These are phyloP conservation scores for Selene dorsalis DNA, from an alignment of 2,797 vertebrate genomes.

Conservation along the genomic window DNA sequence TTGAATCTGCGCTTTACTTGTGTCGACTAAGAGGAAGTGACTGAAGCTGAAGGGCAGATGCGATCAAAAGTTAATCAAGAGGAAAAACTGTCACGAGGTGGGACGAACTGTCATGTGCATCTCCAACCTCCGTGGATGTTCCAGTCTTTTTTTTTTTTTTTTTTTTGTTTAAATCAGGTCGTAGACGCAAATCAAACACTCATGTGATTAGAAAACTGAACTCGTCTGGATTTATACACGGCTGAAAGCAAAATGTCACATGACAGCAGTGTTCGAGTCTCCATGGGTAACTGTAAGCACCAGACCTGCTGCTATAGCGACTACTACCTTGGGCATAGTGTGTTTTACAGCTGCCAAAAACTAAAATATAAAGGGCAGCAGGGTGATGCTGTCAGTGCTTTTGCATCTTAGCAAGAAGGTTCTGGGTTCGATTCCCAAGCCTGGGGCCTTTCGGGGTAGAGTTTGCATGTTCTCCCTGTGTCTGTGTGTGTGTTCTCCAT, in stretches of 20 bases:
- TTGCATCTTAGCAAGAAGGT: too few relatives aligned
- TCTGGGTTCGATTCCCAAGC: too few relatives aligned
- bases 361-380: neutral
- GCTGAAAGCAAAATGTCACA: neutral
- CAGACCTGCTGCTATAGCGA: neutral
- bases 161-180: too few relatives aligned
- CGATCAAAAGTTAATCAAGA: neutral
- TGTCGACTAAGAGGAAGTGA: constrained; percentile 24
- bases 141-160: neutral
- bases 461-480: too few relatives aligned
- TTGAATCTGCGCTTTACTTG: constrained; percentile 17
- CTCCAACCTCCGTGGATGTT: neutral
- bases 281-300: too few relatives aligned
- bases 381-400: too few relatives aligned
- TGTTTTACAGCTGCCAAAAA: neutral
- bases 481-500: too few relatives aligned
- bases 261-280: too few relatives aligned
- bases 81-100: neutral
- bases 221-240: neutral
- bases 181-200: neutral
- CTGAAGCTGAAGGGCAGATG: constrained; percentile 14
- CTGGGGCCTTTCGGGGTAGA: too few relatives aligned
- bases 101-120: neutral
- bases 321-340: too few relatives aligned
- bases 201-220: neutral